A percentile compares a stretch with the other conserved stretches of the same genome.
Evolutionary conservation across 2,797 vertebrate species (phyloP).

Genomic region (Mastacembelus armatus): DNA sequence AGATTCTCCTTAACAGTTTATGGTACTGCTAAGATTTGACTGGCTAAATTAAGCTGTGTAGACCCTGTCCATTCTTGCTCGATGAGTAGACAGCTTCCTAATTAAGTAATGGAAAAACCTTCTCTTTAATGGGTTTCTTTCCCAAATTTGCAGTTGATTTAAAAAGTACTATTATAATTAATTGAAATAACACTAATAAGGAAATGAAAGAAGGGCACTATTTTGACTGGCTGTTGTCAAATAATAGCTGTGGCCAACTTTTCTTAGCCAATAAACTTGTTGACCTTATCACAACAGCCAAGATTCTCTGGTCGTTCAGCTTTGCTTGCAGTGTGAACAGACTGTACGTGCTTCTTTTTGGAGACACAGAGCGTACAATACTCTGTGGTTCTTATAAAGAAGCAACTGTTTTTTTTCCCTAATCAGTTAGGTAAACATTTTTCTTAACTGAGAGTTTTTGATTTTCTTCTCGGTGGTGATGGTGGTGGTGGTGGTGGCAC

Average conservation of each 20-base stretch:
- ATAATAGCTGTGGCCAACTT: neutral
- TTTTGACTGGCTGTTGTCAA: neutral
- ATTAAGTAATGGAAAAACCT: neutral
- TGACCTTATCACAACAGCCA: neutral
- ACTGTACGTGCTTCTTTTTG: slow-evolving; percentile 5
- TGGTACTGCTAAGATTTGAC: neutral
- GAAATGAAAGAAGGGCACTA: neutral
- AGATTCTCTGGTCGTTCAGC: neutral
- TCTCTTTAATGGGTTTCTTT: neutral
- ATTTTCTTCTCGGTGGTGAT: slow-evolving; percentile 33
- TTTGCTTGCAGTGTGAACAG: slow-evolving; percentile 58
- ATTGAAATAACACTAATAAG: neutral
- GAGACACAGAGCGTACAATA: neutral
- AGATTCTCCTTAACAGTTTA: neutral
- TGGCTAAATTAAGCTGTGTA: neutral
- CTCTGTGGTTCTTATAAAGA: neutral
- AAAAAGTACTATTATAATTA: neutral
- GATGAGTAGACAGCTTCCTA: neutral
- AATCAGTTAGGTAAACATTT: neutral
- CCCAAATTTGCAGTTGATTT: neutral
- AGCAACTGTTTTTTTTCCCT: neutral
- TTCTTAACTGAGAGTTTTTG: no score
- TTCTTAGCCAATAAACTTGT: neutral
- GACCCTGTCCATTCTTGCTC: no score
- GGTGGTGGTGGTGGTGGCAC: slow-evolving; percentile 31